Evolutionary conservation across 2,797 vertebrate genomes (phyloP).

Genomic region (Pelochelys cantorii): DNA sequence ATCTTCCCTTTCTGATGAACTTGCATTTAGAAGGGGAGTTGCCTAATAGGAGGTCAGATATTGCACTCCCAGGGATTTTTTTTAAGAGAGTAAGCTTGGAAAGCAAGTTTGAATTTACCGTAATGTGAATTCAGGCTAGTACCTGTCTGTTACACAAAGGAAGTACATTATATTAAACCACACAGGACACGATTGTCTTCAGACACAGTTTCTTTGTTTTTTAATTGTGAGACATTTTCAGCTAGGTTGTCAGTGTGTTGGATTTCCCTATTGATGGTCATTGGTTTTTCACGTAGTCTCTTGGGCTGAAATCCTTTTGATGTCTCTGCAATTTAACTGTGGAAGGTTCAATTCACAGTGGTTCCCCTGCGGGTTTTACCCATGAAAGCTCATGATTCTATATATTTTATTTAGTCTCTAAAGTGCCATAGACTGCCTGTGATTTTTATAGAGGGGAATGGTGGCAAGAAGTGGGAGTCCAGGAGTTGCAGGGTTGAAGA

Average conservation of each 20-base stretch:
- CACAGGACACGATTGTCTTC: not conserved
- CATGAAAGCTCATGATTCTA: no score
- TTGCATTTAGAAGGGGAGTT: constrained; percentile 62
- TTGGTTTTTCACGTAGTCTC: not conserved
- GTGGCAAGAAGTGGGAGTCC: not conserved
- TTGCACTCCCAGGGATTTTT: constrained; percentile 46
- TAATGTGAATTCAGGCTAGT: constrained; percentile 32
- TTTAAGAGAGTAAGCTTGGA: not conserved
- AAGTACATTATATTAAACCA: constrained; percentile 27
- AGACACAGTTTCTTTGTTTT: not conserved
- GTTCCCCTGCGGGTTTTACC: not conserved
- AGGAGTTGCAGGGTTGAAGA: not conserved
- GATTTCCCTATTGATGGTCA: not conserved
- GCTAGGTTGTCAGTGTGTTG: not conserved
- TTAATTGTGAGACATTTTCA: not conserved
- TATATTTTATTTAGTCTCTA: no score
- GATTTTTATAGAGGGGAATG: not conserved
- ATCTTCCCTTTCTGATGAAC: constrained; percentile 50
- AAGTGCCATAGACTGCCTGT: no score
- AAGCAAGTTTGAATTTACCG: not conserved
- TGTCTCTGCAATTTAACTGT: not conserved
- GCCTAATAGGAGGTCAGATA: constrained; percentile 60
- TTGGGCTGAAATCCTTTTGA: not conserved
- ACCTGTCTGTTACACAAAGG: constrained; percentile 43
- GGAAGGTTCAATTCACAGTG: not conserved